Percentiles rank a stretch among this genome's conserved stretches.
Evolutionary conservation across 1,140 invertebrate genomes (phyloP).

Genomic region (Pseudomyrmex flavicornis): DNA sequence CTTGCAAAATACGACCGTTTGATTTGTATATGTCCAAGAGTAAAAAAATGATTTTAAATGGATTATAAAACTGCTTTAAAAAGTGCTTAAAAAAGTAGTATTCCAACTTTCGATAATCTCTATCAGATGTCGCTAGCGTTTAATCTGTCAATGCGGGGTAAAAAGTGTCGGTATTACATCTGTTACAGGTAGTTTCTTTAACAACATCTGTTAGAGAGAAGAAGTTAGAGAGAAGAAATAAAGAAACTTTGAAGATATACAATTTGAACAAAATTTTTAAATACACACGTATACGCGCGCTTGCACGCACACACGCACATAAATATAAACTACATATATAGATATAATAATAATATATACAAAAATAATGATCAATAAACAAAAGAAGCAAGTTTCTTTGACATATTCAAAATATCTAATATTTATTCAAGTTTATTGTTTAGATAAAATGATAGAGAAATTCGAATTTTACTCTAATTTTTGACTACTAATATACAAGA

Average conservation of each 20-base stretch:
- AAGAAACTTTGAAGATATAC: no score
- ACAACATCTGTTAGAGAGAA: constrained; percentile 2
- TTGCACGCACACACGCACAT: no score
- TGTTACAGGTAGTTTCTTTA: constrained; percentile 25
- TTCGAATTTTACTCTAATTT: not conserved
- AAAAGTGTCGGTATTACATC: constrained; percentile 61
- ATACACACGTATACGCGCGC: no score
- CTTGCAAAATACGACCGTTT: not conserved
- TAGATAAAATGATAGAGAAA: not conserved
- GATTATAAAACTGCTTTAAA: not conserved
- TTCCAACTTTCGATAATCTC: not conserved
- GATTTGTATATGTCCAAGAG: no score
- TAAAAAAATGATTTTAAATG: not conserved
- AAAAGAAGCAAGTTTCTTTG: no score
- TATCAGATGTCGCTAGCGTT: constrained; percentile 67
- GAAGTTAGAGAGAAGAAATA: no score
- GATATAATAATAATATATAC: no score
- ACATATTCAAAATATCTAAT: not conserved
- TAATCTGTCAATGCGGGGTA: constrained; percentile 58
- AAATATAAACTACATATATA: no score
- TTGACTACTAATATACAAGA: not conserved
- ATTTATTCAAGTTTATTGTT: not conserved
- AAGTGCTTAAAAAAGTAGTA: not conserved
- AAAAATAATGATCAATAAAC: no score
- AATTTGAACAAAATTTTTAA: no score